Evolutionary conservation across 2,888 invertebrate species (phyloP).

Genomic region (Agrilus biguttatus): DNA sequence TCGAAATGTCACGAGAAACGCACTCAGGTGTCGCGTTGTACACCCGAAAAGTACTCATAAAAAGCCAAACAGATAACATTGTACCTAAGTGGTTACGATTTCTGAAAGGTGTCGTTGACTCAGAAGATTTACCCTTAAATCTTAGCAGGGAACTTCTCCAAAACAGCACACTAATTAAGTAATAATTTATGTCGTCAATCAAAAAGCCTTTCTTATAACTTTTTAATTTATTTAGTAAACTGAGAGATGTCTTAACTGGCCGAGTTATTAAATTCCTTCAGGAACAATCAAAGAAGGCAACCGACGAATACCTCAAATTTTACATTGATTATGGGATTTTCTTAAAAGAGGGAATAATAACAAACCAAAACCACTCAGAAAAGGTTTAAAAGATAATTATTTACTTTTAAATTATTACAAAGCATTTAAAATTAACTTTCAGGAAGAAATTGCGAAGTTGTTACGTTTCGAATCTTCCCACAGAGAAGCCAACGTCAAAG

Average conservation of each 20-base stretch:
- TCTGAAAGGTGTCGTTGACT: constrained; percentile 94
- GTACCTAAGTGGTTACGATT: constrained; percentile 92
- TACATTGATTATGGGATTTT: constrained; percentile 87
- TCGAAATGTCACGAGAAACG: constrained; percentile 77
- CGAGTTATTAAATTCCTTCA: constrained; percentile 71
- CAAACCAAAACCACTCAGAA: constrained; percentile 61
- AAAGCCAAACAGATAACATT: constrained; percentile 78
- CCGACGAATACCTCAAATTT: constrained; percentile 68
- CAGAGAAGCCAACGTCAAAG: constrained; percentile 50
- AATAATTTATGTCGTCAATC: constrained; percentile 21
- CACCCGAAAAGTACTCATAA: constrained; percentile 83
- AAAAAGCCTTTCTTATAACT: neutral
- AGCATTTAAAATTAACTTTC: neutral
- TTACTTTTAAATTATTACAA: neutral
- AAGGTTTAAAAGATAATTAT: constrained; percentile 42
- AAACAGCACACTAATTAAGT: constrained; percentile 81
- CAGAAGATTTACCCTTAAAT: constrained; percentile 96
- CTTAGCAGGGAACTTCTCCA: constrained; percentile 90
- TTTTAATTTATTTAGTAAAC: constrained; percentile 41
- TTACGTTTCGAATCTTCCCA: constrained; percentile 86
- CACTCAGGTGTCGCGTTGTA: constrained; percentile 82
- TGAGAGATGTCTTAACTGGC: constrained; percentile 70
- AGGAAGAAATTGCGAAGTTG: constrained; percentile 85
- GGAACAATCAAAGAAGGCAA: constrained; percentile 73
- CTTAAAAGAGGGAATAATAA: constrained; percentile 90